Evolutionary conservation across 2,113 vertebrate genomes (phyloP).

Genomic region (Heterochromis multidens): DNA sequence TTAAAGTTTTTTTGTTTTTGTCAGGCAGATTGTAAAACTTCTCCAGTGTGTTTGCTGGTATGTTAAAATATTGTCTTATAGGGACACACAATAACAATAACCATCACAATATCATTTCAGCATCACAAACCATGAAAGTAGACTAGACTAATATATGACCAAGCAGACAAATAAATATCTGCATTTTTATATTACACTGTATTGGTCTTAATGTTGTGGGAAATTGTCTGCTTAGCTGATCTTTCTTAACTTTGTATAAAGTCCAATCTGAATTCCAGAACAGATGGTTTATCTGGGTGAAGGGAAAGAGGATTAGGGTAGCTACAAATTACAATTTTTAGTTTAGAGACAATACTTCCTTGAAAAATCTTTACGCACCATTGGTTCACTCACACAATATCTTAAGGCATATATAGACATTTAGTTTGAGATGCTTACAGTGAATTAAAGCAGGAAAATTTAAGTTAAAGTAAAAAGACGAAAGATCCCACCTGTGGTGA

Average conservation of each 20-base stretch:
- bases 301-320: constrained; percentile 59
- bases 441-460: neutral
- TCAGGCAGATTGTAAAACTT: neutral
- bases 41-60: too few species aligned
- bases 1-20: neutral
- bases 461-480: neutral
- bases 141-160: neutral
- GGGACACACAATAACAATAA: too few species aligned
- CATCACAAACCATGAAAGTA: neutral
- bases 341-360: constrained; percentile 7
- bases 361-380: neutral
- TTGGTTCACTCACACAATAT: neutral
- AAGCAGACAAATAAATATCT: neutral
- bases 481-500: constrained; percentile 15
- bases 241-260: constrained; percentile 46
- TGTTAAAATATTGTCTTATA: neutral
- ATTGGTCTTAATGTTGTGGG: neutral
- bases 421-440: neutral
- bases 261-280: constrained; percentile 56
- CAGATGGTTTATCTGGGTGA: constrained; percentile 68
- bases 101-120: neutral
- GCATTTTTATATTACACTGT: neutral
- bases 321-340: constrained; percentile 33
- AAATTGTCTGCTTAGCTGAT: constrained; percentile 9
- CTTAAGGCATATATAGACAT: neutral